Evolutionary conservation across 2,797 vertebrate genomes (phyloP).

Genomic region (Pantherophis vulpinus): DNA sequence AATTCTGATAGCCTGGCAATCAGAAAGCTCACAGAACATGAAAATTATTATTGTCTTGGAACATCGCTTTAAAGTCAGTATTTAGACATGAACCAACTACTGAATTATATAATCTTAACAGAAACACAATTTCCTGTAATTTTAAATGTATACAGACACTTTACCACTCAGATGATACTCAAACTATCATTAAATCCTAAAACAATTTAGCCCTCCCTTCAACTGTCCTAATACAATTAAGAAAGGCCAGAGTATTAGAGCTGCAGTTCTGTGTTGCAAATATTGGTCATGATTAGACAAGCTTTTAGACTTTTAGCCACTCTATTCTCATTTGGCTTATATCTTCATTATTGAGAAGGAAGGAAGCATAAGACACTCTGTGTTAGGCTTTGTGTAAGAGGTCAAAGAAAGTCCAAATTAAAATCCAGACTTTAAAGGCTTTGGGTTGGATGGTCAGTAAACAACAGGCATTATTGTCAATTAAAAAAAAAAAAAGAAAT

Average conservation of each 20-base stretch:
- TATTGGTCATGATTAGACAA: background rate
- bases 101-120: background rate
- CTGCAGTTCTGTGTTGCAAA: background rate
- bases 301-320: background rate
- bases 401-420: slow-evolving; percentile 5
- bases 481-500: background rate
- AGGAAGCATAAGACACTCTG: background rate
- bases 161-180: background rate
- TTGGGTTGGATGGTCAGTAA: background rate
- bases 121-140: background rate
- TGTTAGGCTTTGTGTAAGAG: background rate
- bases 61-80: background rate
- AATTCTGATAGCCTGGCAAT: background rate
- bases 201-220: slow-evolving; percentile 1
- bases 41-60: background rate
- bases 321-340: background rate
- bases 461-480: background rate
- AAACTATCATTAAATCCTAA: background rate
- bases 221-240: background rate
- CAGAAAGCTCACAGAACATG: background rate
- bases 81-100: background rate
- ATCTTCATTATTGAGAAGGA: background rate
- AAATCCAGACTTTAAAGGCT: background rate
- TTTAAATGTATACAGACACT: background rate
- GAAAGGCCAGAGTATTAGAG: background rate